phyloP scores from a whole-genome alignment of 2,113 vertebrate genomes.

The Sapajus apella region DNA sequence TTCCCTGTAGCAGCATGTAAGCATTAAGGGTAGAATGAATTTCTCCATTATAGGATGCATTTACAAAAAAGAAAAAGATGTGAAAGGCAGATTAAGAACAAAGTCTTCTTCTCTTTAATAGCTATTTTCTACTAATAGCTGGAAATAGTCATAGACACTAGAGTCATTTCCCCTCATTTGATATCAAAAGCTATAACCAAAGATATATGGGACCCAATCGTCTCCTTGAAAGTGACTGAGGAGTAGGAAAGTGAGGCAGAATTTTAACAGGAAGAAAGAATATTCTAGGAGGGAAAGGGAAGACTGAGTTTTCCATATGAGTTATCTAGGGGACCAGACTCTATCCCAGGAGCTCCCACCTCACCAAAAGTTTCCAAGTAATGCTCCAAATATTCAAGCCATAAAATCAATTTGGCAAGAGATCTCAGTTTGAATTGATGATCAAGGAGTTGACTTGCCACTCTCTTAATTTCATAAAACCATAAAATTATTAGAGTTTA shows the following conservation, averaged over 20 bases:
- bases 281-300: background rate
- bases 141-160: background rate
- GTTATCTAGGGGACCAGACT: background rate
- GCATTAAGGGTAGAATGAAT: slow-evolving; percentile 3
- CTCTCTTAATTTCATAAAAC: background rate
- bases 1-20: slow-evolving; percentile 24
- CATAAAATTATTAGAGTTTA: background rate
- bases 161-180: background rate
- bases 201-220: background rate
- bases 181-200: background rate
- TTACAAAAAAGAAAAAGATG: background rate
- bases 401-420: background rate
- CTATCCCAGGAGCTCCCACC: background rate
- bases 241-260: background rate
- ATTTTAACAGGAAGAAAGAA: slow-evolving; percentile 24
- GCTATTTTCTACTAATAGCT: slow-evolving; percentile 18
- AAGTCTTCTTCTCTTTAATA: background rate
- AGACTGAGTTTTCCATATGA: background rate
- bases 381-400: background rate
- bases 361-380: background rate
- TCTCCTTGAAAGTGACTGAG: background rate
- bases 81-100: background rate
- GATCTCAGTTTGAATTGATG: background rate
- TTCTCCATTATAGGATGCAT: background rate
- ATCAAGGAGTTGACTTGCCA: background rate